Conservation (phyloP, 2,888 invertebrate genomes). For the Altica lythri region DNA sequence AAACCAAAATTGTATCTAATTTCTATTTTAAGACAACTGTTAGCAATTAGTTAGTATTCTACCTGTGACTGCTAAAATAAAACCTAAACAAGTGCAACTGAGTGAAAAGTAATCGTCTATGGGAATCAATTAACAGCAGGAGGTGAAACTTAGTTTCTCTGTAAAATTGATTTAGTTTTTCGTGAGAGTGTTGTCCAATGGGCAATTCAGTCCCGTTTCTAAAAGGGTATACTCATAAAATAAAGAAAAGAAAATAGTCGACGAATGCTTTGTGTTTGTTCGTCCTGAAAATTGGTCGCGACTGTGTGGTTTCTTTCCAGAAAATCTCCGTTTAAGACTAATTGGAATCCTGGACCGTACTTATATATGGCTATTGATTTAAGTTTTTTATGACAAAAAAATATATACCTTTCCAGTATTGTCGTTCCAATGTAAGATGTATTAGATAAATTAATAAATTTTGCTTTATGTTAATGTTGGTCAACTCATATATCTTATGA, state of each 20-base stretch:
- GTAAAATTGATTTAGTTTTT: not conserved
- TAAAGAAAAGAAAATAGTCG: not conserved
- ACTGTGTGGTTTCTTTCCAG: not conserved
- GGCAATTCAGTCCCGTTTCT: not conserved
- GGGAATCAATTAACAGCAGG: not conserved
- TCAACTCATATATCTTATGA: no score
- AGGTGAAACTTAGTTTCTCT: not conserved
- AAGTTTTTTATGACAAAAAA: no score
- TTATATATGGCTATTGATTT: not conserved
- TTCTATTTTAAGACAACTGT: no score
- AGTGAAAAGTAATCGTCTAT: not conserved
- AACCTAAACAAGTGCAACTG: no score
- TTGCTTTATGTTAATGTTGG: no score
- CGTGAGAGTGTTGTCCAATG: slow-evolving; percentile 1
- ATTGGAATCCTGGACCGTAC: no score
- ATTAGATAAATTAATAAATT: no score
- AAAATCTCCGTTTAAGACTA: not conserved
- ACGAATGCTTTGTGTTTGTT: not conserved
- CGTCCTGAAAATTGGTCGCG: not conserved
- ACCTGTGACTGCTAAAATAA: no score
- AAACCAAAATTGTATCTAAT: no score
- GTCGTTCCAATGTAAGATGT: no score
- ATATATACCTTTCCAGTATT: no score
- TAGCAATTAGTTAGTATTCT: no score
- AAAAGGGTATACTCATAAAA: not conserved